Base-by-base conservation (phyloP, 2,797 vertebrate species). In the Sebastes matsubarae region DNA sequence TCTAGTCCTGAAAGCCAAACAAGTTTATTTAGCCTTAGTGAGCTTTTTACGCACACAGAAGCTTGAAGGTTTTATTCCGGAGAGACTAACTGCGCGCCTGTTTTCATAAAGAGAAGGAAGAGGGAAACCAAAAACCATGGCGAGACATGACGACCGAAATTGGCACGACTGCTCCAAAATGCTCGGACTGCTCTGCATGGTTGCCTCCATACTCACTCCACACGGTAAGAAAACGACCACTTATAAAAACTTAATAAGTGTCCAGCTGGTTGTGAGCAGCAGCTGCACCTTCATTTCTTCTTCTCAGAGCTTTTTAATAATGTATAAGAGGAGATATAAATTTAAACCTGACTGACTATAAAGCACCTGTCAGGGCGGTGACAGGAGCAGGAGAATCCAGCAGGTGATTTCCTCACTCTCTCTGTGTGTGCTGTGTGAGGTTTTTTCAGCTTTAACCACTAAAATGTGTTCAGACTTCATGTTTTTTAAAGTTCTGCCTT, bases 181-280 rank as follows among this genome's bases (percentile, higher is more conserved):
- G 75, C 66, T 69, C 78, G 88, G 87, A 87, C 87, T 94, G 42
- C 79, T 95, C 58, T 79, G 81, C 77, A 13, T 92, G 82, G 64
- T 89, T 55, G 30, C 90, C 67, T 87, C 92, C 66, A 74, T 92
- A 30, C 55, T 92, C 52, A 0, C 71, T 36, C 38, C 59, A 36
- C 88, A 94, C 88, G 95, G 95, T 96, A 95, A 93, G 94, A 87
- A 74, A 79, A 79, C 12, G 1, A 9, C 4, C 50, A 79, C 61
- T 72, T 66, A 7, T 22, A 65, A 6, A 5, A 86, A 79, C 27
- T 75, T 74, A 8, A 38, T 24, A 2, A 2, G 9, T 58, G 46
- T 68, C 14, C 18, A 18, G 4, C 18, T 65, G 27, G 1, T 20
- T 60, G 16, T 4, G 16, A 2, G 9, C 38, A 18, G 20, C 7